Evolutionary conservation across 2,797 vertebrate species (phyloP), one percentile per base, ranked within the genome.

Genomic region (Sphenopsis melanotis): DNA sequence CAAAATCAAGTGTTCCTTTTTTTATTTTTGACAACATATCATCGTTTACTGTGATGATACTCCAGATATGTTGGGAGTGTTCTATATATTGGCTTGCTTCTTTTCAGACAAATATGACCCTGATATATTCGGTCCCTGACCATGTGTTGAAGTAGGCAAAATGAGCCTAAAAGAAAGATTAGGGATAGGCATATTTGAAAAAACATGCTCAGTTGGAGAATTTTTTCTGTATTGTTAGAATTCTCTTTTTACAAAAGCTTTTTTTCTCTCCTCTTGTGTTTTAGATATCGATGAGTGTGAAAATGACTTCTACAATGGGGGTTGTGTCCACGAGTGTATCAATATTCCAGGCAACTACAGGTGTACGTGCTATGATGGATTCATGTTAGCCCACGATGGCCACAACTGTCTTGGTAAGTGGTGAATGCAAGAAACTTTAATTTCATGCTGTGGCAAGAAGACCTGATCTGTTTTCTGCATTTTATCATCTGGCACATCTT

Each of bases 291-390:
- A 99, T 6, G 99, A 99, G 95, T 99, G 99, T 97, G 99, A 99
- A 91, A 99, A 99, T 10, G 99, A 99, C 96, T 98, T 98, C 98
- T 99, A 99, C 98, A 99, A 98, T 0, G 99, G 99, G 0, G 99
- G 99, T 81, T 99, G 99, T 22, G 99, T 99, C 69, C 99, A 99
- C 0, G 99, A 99, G 92, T 99, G 99, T 93, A 99, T 99, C 98
- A 99, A 99, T 97, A 99, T 99, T 93, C 99, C 99, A 1, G 99
- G 99, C 18, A 99, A 99, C 98, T 99, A 99, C 98, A 97, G 99
- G 79, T 99, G 99, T 90, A 99, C 99, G 2, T 99, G 99, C 97
- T 99, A 99, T 1, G 99, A 99, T 47, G 99, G 99, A 12, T 99
- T 99, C 98, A 99, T 99, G 99, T 95, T 99, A 96, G 98, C 99